These are phyloP conservation scores for Scaptomyza montana DNA, from an alignment of 1,140 invertebrate genomes.

Conservation along the genomic window DNA sequence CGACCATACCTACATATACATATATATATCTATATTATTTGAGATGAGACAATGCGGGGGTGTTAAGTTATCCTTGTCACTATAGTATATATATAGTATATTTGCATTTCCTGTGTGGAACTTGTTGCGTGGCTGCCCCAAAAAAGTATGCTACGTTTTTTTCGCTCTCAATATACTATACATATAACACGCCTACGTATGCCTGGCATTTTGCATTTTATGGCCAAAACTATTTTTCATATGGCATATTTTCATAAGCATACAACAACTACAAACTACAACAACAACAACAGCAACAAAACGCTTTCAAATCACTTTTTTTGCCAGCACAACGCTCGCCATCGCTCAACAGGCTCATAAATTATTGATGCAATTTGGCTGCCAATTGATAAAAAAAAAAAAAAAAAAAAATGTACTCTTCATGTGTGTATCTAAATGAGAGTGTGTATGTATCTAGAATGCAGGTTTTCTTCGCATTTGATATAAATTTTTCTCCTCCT, in stretches of 20 bases:
- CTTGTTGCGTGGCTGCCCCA: constrained; percentile 47
- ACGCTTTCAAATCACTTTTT: constrained; percentile 28
- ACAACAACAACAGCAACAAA: background rate
- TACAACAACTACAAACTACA: constrained; percentile 5
- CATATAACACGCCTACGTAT: background rate
- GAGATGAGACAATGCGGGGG: constrained; percentile 23
- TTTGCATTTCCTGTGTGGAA: constrained; percentile 28
- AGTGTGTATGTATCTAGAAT: constrained; percentile 13
- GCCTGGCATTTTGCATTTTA: constrained; percentile 8
- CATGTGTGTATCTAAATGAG: constrained; percentile 8
- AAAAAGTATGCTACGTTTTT: constrained; percentile 42
- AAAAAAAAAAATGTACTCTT: background rate
- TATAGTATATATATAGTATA: background rate
- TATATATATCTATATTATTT: background rate
- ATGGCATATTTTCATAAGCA: constrained; percentile 22
- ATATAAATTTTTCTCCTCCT: constrained; percentile 1
- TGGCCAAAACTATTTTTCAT: background rate
- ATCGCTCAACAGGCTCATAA: constrained; percentile 64
- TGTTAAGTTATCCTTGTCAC: constrained; percentile 5
- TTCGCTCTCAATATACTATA: background rate
- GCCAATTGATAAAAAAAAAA: constrained; percentile 5
- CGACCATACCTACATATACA: too few species aligned
- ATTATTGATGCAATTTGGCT: constrained; percentile 55
- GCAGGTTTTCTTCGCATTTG: constrained; percentile 36
- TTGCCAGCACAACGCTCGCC: constrained; percentile 23